These are phyloP conservation scores for Priapulus caudatus DNA, from an alignment of 2,888 invertebrate genomes.

Conservation along the genomic window DNA sequence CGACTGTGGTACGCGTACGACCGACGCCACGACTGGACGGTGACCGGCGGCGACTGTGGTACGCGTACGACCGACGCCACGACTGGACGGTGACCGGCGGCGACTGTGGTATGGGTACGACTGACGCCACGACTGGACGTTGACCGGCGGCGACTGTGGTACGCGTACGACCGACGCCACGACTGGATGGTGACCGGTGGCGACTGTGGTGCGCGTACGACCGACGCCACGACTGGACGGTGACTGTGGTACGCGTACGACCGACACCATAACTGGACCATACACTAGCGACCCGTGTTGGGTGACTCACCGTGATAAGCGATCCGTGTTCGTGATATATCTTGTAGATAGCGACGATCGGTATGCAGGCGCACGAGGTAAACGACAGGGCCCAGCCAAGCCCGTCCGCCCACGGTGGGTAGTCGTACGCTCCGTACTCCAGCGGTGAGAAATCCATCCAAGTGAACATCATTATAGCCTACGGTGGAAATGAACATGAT, in stretches of 20 bases:
- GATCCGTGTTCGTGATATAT: slow-evolving; percentile 32
- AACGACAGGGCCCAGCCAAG: slow-evolving; percentile 60
- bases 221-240: background rate
- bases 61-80: too few species aligned
- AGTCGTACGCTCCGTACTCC: slow-evolving; percentile 51
- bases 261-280: background rate
- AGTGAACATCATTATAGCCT: slow-evolving; percentile 61
- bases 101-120: background rate
- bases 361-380: slow-evolving; percentile 55
- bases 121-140: background rate
- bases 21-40: too few species aligned
- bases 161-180: background rate
- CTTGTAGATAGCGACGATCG: slow-evolving; percentile 47
- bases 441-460: slow-evolving; percentile 54
- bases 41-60: too few species aligned
- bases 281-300: background rate
- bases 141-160: too few species aligned
- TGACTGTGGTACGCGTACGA: background rate
- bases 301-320: slow-evolving; percentile 27
- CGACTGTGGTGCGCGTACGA: background rate
- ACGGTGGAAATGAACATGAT: too few species aligned
- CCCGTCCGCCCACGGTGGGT: slow-evolving; percentile 56
- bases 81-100: too few species aligned
- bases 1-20: too few species aligned
- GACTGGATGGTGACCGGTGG: too few species aligned